Conservation (phyloP, 2,888 invertebrate species). For the Xestia ashworthii region DNA sequence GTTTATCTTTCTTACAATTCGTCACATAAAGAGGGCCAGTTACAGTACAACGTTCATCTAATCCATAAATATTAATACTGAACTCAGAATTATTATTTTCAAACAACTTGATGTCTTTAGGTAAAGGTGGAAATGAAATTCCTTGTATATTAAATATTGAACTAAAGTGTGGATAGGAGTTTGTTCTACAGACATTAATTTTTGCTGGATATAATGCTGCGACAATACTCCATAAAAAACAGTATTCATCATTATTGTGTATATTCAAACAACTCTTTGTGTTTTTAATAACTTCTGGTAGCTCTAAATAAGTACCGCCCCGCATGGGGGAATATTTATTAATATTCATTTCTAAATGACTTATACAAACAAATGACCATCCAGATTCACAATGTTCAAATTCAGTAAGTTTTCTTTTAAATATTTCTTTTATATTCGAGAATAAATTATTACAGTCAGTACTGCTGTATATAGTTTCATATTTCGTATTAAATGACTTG, state of each 20-base stretch:
- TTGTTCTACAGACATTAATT: not conserved
- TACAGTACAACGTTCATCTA: conserved; percentile 1
- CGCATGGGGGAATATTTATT: conserved; percentile 9
- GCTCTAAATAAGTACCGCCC: conserved; percentile 2
- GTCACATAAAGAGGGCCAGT: not conserved
- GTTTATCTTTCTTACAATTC: not conserved
- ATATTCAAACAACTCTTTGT: not conserved
- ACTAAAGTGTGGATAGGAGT: not conserved
- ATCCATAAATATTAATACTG: conserved; percentile 10
- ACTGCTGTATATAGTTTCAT: not conserved
- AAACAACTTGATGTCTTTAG: conserved; percentile 3
- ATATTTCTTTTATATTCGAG: not conserved
- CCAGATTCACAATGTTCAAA: conserved; percentile 10
- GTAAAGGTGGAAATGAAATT: conserved; percentile 7
- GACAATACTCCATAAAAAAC: not conserved
- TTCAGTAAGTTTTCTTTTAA: conserved; percentile 1
- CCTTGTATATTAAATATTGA: not conserved
- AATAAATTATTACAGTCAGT: not conserved
- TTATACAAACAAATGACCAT: conserved; percentile 5
- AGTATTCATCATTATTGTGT: no score
- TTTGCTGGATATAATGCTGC: not conserved
- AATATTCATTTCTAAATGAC: conserved; percentile 17
- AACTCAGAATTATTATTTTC: conserved; percentile 4
- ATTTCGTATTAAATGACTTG: conserved; percentile 11
- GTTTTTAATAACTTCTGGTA: conserved; percentile 2